Base-by-base conservation (phyloP, 1,140 invertebrate genomes). In the Notospermus geniculatus region DNA sequence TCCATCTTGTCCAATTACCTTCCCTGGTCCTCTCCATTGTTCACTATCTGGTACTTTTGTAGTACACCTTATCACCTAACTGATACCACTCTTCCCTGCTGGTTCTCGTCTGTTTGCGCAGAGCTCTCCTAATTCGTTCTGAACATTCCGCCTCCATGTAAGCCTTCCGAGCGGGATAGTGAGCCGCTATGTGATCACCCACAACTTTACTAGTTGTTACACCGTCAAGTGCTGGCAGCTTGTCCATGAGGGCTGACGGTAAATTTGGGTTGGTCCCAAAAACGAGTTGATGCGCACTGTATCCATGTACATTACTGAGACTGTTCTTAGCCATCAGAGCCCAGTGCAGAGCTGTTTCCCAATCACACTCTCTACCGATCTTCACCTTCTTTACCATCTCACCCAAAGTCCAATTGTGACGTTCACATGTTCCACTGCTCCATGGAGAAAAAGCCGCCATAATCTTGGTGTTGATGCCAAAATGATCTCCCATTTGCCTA, bases 1-100 rank as follows among this genome's bases (percentile, higher is more conserved):
- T 28, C 30, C 30, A 32, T 56, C 54, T 36, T 56, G 54, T 4
- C 54, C 54, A 23, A 56, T 56, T 9, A 56, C 54, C 29, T n/a
- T n/a, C 22, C 54, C 54, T 23, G 54, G 54, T 5, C 54, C 54
- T 19, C 39, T 56, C 54, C 29, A 36, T 22, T 56, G 5, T 19
- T 56, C 39, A 11, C 39, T n/a, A n/a, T n/a, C n/a, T n/a, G n/a
- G n/a, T 36, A 11, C 54, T 30, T 19, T 36, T 2, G 30, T 28
- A 56, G 23, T 56, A 56, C 2, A 56, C 54, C 19, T 56, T 56
- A 32, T 56, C 54, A 11, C 54, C 54, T 2, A 36, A 2, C 23
- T 17, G 22, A 32, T n/a, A n/a, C n/a, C 32, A 56, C 30, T 11
- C 30, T 56, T 36, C 54, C 54, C 54, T 22, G 22, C 29, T 19